These are phyloP conservation scores for Homarus gammarus DNA, from an alignment of 2,888 invertebrate genomes.

Conservation along the genomic window DNA sequence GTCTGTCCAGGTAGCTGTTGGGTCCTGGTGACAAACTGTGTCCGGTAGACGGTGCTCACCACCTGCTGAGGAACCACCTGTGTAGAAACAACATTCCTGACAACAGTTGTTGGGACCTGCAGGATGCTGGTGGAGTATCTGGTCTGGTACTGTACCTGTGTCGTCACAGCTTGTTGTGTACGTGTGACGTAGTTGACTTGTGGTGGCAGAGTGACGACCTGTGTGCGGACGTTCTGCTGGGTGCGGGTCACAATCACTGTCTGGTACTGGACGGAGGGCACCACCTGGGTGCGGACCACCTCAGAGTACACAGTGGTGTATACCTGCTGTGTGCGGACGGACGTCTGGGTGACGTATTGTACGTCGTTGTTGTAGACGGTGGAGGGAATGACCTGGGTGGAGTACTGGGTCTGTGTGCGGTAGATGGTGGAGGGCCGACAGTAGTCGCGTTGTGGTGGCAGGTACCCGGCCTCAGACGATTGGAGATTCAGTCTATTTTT, in stretches of 20 bases:
- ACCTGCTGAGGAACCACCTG: slow-evolving; percentile 61
- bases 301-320: slow-evolving; percentile 48
- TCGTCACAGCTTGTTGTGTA: slow-evolving; percentile 48
- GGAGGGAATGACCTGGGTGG: slow-evolving; percentile 46
- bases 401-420: slow-evolving; percentile 42
- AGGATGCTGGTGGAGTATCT: slow-evolving; percentile 43
- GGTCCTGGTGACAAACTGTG: slow-evolving; percentile 63
- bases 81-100: slow-evolving; percentile 63
- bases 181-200: slow-evolving; percentile 54
- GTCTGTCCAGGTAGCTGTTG: slow-evolving; percentile 63
- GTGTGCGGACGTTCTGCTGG: slow-evolving; percentile 46
- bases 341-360: slow-evolving; percentile 38
- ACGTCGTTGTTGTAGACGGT: slow-evolving; percentile 46
- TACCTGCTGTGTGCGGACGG: slow-evolving; percentile 18
- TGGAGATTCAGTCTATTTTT: slow-evolving; percentile 29
- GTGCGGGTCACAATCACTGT: slow-evolving; percentile 49
- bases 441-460: background rate
- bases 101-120: slow-evolving; percentile 56
- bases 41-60: slow-evolving; percentile 60
- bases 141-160: slow-evolving; percentile 59
- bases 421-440: slow-evolving; percentile 55
- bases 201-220: slow-evolving; percentile 61
- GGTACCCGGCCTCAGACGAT: slow-evolving; percentile 8
- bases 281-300: slow-evolving; percentile 41
- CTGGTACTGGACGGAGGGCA: slow-evolving; percentile 38